Evolutionary conservation across 2,797 vertebrate species (phyloP).

Genomic region (Tenualosa ilisha): DNA sequence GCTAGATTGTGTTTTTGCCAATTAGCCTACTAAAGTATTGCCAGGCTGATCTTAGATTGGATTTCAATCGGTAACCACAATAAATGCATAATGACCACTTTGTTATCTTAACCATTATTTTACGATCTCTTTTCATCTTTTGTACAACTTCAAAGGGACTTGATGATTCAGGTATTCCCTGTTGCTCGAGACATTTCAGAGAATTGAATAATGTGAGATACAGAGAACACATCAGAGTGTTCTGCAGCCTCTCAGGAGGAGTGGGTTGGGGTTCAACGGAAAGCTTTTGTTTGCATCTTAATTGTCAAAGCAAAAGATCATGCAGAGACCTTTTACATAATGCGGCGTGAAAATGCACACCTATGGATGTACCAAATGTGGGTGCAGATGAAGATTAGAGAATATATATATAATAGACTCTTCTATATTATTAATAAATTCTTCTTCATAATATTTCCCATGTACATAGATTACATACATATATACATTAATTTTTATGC

Average conservation of each 20-base stretch:
- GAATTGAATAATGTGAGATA: neutral
- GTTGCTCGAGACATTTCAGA: constrained; percentile 39
- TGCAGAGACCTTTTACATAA: neutral
- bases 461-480: too few species aligned
- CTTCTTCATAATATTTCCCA: too few species aligned
- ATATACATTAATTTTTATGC: too few species aligned
- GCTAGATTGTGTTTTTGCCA: neutral
- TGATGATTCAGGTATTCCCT: constrained; percentile 51
- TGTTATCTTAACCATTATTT: neutral
- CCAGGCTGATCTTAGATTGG: neutral
- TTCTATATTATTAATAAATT: too few species aligned
- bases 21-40: neutral
- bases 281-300: neutral
- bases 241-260: neutral
- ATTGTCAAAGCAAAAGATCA: neutral
- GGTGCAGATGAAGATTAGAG: neutral
- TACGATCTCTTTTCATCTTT: neutral
- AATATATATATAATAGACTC: too few species aligned
- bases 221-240: neutral
- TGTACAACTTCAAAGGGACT: neutral
- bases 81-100: neutral
- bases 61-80: too few species aligned
- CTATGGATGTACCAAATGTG: neutral
- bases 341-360: too few species aligned
- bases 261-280: neutral